Conservation (phyloP, 2,888 invertebrate genomes). For the Drosophila prolongata region DNA sequence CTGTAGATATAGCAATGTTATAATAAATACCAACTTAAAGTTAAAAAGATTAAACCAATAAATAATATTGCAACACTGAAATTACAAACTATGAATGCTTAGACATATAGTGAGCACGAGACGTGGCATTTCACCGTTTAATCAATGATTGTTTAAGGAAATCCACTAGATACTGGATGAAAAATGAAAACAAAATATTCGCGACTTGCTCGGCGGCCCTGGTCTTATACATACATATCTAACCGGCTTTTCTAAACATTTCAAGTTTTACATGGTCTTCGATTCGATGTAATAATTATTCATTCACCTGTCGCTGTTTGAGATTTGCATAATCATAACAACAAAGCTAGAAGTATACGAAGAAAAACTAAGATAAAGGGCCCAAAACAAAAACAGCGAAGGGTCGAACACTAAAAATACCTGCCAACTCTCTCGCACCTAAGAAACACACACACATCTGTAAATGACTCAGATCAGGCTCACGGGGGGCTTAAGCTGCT, state of each 20-base stretch:
- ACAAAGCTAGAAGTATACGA: slow-evolving; percentile 34
- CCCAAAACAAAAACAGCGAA: slow-evolving; percentile 41
- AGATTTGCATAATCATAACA: slow-evolving; percentile 67
- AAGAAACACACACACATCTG: slow-evolving; percentile 4
- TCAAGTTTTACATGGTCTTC: slow-evolving; percentile 38
- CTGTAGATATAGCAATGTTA: too few species aligned
- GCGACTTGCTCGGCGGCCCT: slow-evolving; percentile 29
- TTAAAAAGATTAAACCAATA: too few species aligned
- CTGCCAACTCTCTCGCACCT: slow-evolving; percentile 31
- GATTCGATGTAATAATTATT: slow-evolving; percentile 57
- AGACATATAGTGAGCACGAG: too few species aligned
- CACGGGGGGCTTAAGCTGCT: slow-evolving; percentile 49
- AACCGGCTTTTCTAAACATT: slow-evolving; percentile 49
- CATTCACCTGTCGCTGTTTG: slow-evolving; percentile 65
- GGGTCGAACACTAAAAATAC: slow-evolving; percentile 61
- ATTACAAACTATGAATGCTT: too few species aligned
- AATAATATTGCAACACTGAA: too few species aligned
- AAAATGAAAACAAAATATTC: neutral
- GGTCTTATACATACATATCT: slow-evolving; percentile 6
- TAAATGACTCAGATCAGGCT: slow-evolving; percentile 65
- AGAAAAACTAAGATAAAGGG: slow-evolving; percentile 22
- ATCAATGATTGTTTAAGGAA: neutral
- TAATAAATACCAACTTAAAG: too few species aligned
- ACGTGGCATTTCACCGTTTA: too few species aligned
- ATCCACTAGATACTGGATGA: neutral